Percentiles rank a stretch among this genome's conserved stretches.
These are phyloP conservation scores for Noctuana brunneofusca DNA, from an alignment of 2,888 invertebrate species.

Conservation along the genomic window DNA sequence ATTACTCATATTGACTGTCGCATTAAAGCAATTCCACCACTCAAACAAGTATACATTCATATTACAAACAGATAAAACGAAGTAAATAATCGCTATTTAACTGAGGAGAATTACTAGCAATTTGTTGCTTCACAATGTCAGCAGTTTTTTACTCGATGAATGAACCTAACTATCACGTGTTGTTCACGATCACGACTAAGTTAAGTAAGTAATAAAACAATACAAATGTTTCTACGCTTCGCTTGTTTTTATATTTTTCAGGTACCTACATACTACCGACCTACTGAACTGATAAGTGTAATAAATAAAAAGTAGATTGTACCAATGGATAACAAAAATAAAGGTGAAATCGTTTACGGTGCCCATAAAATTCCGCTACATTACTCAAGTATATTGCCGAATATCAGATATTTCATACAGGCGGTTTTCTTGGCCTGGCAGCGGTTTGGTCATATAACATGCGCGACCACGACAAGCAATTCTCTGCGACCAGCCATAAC, in stretches of 20 bases:
- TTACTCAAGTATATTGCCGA: constrained; percentile 32
- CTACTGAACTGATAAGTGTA: not conserved
- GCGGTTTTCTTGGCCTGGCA: constrained; percentile 40
- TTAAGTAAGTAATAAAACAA: not conserved
- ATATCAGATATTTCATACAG: constrained; percentile 37
- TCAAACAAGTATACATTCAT: constrained; percentile 28
- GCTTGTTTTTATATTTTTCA: not conserved
- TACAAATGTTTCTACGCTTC: not conserved
- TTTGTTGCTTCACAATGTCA: constrained; percentile 13
- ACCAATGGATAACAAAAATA: constrained; percentile 9
- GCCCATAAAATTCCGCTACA: constrained; percentile 27
- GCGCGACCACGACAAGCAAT: constrained; percentile 56
- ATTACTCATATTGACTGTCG: constrained; percentile 39
- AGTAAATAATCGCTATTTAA: constrained; percentile 29
- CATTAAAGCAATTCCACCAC: constrained; percentile 37
- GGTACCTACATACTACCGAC: not conserved
- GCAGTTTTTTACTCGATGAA: constrained; percentile 7
- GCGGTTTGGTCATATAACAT: constrained; percentile 44
- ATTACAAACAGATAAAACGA: constrained; percentile 25
- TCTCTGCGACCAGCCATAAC: constrained; percentile 61
- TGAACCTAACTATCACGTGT: not conserved
- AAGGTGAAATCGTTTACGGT: constrained; percentile 28
- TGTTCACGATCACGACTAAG: too few species aligned
- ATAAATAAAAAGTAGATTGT: constrained; percentile 12
- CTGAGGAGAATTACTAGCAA: constrained; percentile 21